Percentiles rank a stretch among this genome's conserved stretches.
Conservation (phyloP, 2,113 vertebrate species). For the Sapayoa aenigma region DNA sequence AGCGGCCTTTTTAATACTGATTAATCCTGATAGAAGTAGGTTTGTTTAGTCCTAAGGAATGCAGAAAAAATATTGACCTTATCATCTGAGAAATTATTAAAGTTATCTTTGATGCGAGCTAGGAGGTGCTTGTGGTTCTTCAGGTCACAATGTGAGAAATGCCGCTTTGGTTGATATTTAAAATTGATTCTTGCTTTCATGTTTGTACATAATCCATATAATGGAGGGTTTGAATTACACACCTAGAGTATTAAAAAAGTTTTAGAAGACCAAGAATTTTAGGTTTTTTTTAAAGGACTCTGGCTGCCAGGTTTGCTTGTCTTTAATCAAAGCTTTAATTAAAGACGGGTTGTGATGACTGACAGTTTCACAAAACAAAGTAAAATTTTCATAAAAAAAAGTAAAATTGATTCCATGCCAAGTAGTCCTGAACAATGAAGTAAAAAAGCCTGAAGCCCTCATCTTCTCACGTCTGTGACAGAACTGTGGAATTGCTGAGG, state of each 20-base stretch:
- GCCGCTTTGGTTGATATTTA: background rate
- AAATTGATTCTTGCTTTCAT: background rate
- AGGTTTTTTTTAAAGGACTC: background rate
- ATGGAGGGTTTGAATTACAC: background rate
- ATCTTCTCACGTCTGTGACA: background rate
- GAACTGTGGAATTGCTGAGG: background rate
- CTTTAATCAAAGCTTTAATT: constrained; percentile 15
- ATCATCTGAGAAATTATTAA: constrained; percentile 20
- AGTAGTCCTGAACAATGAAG: background rate
- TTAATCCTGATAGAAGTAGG: constrained; percentile 47
- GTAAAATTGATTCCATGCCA: background rate
- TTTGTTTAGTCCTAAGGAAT: constrained; percentile 33
- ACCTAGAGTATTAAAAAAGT: background rate
- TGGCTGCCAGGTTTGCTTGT: background rate
- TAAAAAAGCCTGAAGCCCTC: background rate
- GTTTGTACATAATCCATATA: background rate
- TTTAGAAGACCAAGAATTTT: background rate
- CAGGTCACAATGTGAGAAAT: constrained; percentile 15
- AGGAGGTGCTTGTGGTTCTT: background rate
- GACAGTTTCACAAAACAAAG: background rate
- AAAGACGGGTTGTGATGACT: background rate
- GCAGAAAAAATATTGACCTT: background rate
- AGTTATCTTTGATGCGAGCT: background rate
- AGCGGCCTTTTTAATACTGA: constrained; percentile 22
- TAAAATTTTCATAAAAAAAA: background rate